Percentiles rank a stretch among this genome's conserved stretches.
Conservation (phyloP, 2,888 invertebrate genomes). For the Baccha elongata region DNA sequence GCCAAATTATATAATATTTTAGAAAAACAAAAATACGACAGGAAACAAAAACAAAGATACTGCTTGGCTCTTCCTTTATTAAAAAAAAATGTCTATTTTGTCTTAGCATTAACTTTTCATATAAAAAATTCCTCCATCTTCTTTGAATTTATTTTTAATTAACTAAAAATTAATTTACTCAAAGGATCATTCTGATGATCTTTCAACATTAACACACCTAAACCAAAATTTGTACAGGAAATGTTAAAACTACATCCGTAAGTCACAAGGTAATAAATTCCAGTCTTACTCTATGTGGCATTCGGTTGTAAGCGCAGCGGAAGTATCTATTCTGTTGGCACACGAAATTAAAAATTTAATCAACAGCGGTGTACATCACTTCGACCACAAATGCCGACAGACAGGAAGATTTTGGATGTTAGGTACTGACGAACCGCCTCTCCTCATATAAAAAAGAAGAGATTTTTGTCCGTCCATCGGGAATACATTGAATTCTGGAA, state of each 20-base stretch:
- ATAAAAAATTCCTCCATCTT: background rate
- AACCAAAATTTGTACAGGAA: constrained; percentile 60
- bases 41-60: too few relatives aligned
- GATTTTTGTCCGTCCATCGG: constrained; percentile 45
- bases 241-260: constrained; percentile 54
- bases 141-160: background rate
- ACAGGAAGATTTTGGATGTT: constrained; percentile 51
- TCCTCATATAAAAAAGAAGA: constrained; percentile 22
- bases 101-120: too few relatives aligned
- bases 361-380: constrained; percentile 42
- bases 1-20: too few relatives aligned
- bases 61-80: too few relatives aligned
- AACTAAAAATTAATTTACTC: background rate
- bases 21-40: too few relatives aligned
- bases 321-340: constrained; percentile 67
- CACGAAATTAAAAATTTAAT: constrained; percentile 52
- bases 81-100: too few relatives aligned
- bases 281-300: background rate
- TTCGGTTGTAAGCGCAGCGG: constrained; percentile 1
- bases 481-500: constrained; percentile 27
- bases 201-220: constrained; percentile 45
- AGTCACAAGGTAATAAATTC: constrained; percentile 60
- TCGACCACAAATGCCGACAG: constrained; percentile 50
- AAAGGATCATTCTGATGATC: constrained; percentile 33
- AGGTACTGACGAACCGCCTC: constrained; percentile 27